phyloP scores from a whole-genome alignment of 2,113 vertebrate species.

The Callithrix jacchus region DNA sequence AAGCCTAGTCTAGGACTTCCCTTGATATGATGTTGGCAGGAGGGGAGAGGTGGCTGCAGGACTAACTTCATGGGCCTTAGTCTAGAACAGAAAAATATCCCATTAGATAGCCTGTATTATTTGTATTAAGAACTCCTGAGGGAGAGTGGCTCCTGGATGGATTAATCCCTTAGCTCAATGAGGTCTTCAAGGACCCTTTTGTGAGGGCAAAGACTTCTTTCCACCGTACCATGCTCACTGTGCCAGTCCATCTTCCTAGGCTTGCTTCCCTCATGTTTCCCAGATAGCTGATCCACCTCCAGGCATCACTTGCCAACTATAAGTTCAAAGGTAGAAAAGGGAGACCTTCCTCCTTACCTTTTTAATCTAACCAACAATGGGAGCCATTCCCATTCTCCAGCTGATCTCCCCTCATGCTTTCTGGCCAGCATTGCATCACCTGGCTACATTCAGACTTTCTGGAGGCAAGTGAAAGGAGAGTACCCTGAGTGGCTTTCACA shows the following conservation, averaged over 20 bases:
- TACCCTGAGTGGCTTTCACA: background rate
- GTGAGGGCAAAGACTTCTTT: too few relatives aligned
- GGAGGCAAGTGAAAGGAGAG: accelerated
- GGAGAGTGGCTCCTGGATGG: background rate
- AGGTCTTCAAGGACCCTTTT: background rate
- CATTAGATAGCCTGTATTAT: background rate
- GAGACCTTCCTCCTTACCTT: background rate
- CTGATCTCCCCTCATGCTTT: background rate
- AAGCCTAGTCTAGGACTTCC: background rate
- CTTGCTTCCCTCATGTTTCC: background rate
- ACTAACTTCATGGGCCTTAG: background rate
- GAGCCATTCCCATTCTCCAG: background rate
- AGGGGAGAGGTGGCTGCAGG: background rate
- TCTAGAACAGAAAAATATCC: background rate
- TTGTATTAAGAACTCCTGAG: background rate
- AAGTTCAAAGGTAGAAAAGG: background rate
- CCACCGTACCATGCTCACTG: background rate
- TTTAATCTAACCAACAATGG: background rate
- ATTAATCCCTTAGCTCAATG: background rate
- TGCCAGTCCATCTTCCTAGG: background rate
- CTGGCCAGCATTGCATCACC: background rate
- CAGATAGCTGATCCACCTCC: background rate
- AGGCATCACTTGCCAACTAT: background rate
- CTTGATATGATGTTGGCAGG: too few relatives aligned
- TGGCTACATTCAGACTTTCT: background rate